Conservation (phyloP, 2,888 invertebrate species). For the Dastarcus helophoroides region DNA sequence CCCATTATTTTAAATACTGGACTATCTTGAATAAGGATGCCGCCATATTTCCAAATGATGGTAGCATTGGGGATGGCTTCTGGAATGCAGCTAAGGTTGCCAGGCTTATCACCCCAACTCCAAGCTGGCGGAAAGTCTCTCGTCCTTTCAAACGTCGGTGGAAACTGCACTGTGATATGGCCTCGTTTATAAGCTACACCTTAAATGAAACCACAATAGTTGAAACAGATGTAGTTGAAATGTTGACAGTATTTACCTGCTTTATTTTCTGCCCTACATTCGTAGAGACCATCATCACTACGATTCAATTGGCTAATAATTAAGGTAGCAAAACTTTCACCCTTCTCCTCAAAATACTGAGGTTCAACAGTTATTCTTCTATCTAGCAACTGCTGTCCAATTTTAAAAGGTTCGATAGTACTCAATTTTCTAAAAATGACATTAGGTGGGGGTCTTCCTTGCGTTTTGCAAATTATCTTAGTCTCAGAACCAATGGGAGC, state of each 20-base stretch:
- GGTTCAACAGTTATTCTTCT: constrained; percentile 55
- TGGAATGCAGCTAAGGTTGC: constrained; percentile 80
- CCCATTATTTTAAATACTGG: constrained; percentile 22
- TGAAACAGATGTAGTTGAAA: background rate
- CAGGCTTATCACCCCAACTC: constrained; percentile 72
- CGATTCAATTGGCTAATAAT: constrained; percentile 54
- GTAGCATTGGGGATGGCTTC: constrained; percentile 83
- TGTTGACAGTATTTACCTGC: constrained; percentile 62
- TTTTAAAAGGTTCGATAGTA: constrained; percentile 47
- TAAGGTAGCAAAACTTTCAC: constrained; percentile 54
- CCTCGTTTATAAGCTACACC: constrained; percentile 64
- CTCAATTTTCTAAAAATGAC: constrained; percentile 73
- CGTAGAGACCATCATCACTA: constrained; percentile 78
- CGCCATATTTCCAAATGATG: constrained; percentile 61
- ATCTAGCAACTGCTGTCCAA: constrained; percentile 53
- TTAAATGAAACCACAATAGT: background rate
- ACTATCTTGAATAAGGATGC: constrained; percentile 18
- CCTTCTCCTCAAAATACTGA: constrained; percentile 40
- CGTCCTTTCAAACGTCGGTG: constrained; percentile 65
- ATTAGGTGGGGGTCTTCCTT: constrained; percentile 68
- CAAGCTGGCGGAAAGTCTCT: constrained; percentile 61
- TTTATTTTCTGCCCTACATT: constrained; percentile 71
- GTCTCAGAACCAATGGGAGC: constrained; percentile 50
- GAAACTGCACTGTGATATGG: constrained; percentile 72
- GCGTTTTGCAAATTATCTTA: constrained; percentile 62